Conservation (phyloP, 2,113 vertebrate species). For the Leptocoma aspasia region DNA sequence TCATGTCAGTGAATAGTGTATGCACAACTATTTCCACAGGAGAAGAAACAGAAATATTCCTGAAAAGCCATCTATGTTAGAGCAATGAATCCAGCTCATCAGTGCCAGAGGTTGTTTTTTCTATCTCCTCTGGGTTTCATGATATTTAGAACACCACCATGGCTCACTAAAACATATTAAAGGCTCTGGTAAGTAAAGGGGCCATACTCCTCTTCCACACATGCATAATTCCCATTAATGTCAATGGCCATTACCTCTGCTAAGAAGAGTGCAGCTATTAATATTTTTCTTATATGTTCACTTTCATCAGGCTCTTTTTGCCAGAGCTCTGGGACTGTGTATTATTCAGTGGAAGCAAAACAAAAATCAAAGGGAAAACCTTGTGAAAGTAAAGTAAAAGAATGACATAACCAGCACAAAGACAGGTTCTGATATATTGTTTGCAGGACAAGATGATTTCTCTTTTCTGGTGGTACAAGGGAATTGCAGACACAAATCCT, state of each 20-base stretch:
- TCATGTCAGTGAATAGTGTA: not conserved
- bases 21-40: not conserved
- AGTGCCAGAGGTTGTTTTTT: conserved; percentile 35
- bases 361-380: conserved; percentile 40
- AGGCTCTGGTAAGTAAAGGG: conserved; percentile 60
- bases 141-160: conserved; percentile 48
- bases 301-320: conserved; percentile 28
- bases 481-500: not conserved
- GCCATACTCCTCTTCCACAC: conserved; percentile 16
- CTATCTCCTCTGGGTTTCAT: conserved; percentile 60
- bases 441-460: not conserved
- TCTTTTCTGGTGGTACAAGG: not conserved
- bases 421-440: not conserved
- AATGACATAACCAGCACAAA: not conserved
- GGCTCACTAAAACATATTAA: conserved; percentile 66
- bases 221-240: conserved; percentile 65
- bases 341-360: conserved; percentile 21
- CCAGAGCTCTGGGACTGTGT: not conserved
- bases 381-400: not conserved
- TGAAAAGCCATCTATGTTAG: conserved; percentile 6
- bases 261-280: conserved; percentile 1
- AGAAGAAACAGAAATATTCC: not conserved
- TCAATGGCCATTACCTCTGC: conserved; percentile 37
- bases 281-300: conserved; percentile 52
- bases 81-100: conserved; percentile 67